Conservation (phyloP, 1,140 invertebrate genomes). For the Drosophila ohnishii region DNA sequence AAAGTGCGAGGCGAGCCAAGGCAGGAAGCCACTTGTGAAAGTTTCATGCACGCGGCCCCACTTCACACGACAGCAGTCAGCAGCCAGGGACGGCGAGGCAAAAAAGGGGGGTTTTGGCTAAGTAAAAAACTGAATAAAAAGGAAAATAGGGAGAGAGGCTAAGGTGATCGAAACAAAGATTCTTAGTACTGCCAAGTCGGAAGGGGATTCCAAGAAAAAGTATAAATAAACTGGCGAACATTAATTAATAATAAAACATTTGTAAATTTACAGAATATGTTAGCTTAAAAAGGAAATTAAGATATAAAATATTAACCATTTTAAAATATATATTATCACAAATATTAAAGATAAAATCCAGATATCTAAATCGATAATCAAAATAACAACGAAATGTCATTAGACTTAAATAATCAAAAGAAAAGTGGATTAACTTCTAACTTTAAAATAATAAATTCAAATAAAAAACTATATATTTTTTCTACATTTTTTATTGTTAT, state of each 20-base stretch:
- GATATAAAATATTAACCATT: no score
- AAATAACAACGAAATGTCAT: background rate
- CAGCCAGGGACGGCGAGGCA: background rate
- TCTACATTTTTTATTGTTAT: no score
- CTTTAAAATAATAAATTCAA: background rate
- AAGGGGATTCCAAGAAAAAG: background rate
- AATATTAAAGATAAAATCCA: background rate
- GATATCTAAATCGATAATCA: background rate
- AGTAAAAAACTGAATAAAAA: background rate
- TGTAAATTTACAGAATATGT: background rate
- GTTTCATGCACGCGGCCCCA: constrained; percentile 79
- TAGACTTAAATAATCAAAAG: no score
- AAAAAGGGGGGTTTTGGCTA: background rate
- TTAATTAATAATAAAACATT: background rate
- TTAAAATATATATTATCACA: no score
- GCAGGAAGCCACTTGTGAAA: constrained; percentile 80
- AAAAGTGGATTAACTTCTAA: background rate
- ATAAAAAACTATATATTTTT: no score
- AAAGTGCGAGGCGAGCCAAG: constrained; percentile 72
- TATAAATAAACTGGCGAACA: background rate
- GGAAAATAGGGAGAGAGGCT: background rate
- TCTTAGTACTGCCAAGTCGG: background rate
- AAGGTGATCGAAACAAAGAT: constrained; percentile 20
- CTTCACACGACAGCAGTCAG: constrained; percentile 73
- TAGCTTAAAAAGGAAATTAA: background rate